Conservation (phyloP, 2,888 invertebrate genomes). For the Drosophila mettleri region DNA sequence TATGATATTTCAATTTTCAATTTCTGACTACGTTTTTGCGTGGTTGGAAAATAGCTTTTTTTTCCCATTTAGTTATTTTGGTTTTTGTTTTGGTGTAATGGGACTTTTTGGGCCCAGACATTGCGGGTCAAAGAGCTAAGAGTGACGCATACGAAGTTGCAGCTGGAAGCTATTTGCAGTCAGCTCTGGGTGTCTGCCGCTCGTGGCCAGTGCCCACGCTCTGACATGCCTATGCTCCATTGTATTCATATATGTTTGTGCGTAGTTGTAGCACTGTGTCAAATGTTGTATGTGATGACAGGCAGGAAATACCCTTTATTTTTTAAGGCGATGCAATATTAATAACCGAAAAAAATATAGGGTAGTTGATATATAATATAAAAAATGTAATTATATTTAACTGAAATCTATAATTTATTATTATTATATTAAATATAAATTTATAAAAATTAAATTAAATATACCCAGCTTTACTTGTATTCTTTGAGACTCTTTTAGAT, state of each 20-base stretch:
- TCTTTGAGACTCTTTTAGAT: neutral
- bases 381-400: neutral
- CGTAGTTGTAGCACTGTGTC: neutral
- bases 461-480: neutral
- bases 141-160: conserved; percentile 63
- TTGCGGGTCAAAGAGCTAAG: conserved; percentile 68
- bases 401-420: neutral
- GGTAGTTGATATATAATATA: neutral
- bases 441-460: neutral
- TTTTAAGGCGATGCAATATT: neutral
- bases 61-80: conserved; percentile 20
- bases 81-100: conserved; percentile 20
- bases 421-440: neutral
- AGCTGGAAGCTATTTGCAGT: conserved; percentile 36
- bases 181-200: conserved; percentile 23
- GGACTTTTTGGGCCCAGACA: conserved; percentile 44
- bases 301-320: conserved; percentile 26
- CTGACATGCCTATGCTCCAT: neutral
- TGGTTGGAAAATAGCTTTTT: conserved; percentile 42
- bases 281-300: conserved; percentile 19
- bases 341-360: neutral
- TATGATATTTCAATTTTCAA: conserved; percentile 79
- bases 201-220: conserved; percentile 30
- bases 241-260: neutral
- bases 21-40: conserved; percentile 60